Evolutionary conservation across 2,797 vertebrate genomes (phyloP), one percentile per base, ranked within the genome.

Genomic region (Triplophysa yarkandensis): DNA sequence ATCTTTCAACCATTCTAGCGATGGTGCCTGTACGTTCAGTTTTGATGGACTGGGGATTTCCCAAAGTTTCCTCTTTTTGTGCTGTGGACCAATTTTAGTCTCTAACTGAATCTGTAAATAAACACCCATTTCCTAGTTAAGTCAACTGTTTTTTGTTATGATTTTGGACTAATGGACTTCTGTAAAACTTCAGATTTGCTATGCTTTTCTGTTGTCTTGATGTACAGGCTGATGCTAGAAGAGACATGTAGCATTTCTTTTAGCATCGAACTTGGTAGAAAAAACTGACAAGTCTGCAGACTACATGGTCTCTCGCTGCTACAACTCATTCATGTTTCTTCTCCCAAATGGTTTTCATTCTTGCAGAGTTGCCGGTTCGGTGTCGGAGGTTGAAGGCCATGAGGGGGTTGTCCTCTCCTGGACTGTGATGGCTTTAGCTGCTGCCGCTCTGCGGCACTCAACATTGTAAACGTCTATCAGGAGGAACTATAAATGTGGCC

Each of bases 351-450:
- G 82, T 80, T 82, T 66, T 81, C 66, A 85, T 79, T 77, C 77
- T 74, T 68, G 62, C 77, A 73, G 66, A 74, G 74, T 69, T 60
- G 39, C 55, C 55, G 43, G 82, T 74, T 79, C n/a, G n/a, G 64
- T 78, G 71, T 76, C 72, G 68, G 72, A 82, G 68, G 68, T 73
- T 62, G 71, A 69, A 78, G 52, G 68, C 68, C 14, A 19, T 46
- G 32, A n/a, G 30, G 39, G 66, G 41, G 58, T 30, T 6, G 68
- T 73, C 58, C 52, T 76, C 4, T 13, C 58, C 66, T 39, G 36
- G 58, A 30, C 57, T 60, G 60, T 81, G 77, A 85, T 83, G 69
- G 54, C 69, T 82, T 83, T 80, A 82, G 75, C 80, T 82, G 55
- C 79, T 81, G 80, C 75, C 73, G 52, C 71, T 67, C 68, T 65